Base-by-base conservation (phyloP, 2,888 invertebrate species). In the Drosophila paucipuncta region DNA sequence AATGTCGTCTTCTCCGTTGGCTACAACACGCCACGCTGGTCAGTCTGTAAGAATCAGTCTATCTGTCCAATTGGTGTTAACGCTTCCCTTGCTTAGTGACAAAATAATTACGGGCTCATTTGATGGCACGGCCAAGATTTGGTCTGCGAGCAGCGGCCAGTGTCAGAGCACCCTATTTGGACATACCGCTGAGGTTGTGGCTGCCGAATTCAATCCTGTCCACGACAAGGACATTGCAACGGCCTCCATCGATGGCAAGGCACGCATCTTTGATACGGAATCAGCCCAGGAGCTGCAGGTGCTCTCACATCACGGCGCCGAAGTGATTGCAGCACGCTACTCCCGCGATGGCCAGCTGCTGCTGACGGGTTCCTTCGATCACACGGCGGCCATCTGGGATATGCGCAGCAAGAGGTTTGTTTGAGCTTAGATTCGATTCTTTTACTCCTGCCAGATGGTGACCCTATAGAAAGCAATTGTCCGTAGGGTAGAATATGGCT, bases 1-100 rank as follows among this genome's bases (percentile, higher is more conserved):
- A 97, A 97, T 93, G 97, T 97, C 63, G 97, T 97, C 13, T 97
- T 96, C 93, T 95, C 96, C 13, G 97, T 97, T 47, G 95, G 95
- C 55, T 97, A 96, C 92, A 97, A 97, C 92, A 96, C 96, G 87
- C 96, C 97, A 11, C 93, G 94, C 79, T 96, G 97, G 97, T 97
- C 91, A 94, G 94, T 53, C 10, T 0, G 7, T 0, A 9, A 9
- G 2, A 1, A 57, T 13, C 0, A 2, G 16, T 9, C 1, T 4
- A 6, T 25, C 1, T 10, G 4, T 37, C 3, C 1, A 37, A 39
- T 2, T 33, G 10, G 41, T 16, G 0, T 2, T 55, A 22, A 50
- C 13, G 2, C 2, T 22, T 30, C 5, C 5, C 5, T 1, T 0
- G 13, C 13, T 22, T 90, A 96, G 96, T 75, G 95, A 96, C 83